Evolutionary conservation across 2,113 vertebrate genomes (phyloP).

Genomic region (Lutjanus erythropterus): DNA sequence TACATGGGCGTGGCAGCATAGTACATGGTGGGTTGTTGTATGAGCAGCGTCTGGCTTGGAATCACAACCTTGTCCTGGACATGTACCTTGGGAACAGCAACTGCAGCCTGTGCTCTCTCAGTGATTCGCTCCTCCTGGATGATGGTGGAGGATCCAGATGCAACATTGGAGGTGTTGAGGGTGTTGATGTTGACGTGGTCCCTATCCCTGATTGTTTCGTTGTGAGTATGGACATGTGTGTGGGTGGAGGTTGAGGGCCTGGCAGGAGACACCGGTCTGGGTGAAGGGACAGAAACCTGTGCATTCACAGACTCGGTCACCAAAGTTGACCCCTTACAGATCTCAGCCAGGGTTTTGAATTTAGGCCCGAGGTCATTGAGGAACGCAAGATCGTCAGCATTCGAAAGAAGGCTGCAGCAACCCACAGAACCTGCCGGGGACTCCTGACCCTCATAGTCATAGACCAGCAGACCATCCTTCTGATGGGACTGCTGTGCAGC

Average conservation of each 20-base stretch:
- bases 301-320: conserved; percentile 21
- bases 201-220: conserved; percentile 63
- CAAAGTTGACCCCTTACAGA: conserved; percentile 88
- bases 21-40: conserved; percentile 83
- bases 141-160: conserved; percentile 54
- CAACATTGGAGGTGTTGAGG: conserved; percentile 61
- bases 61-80: conserved; percentile 71
- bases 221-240: conserved; percentile 67
- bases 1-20: conserved; percentile 81
- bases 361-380: conserved; percentile 92
- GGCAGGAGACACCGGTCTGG: conserved; percentile 40
- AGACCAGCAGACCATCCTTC: conserved; percentile 85
- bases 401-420: conserved; percentile 91
- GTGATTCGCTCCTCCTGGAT: conserved; percentile 53
- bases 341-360: conserved; percentile 93
- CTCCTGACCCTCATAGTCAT: conserved; percentile 88
- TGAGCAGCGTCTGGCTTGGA: conserved; percentile 75
- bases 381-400: conserved; percentile 89
- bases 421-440: conserved; percentile 90
- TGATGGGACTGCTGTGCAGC: conserved; percentile 67
- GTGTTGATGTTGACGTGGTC: conserved; percentile 48
- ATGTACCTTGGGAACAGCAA: conserved; percentile 36
- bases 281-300: neutral
- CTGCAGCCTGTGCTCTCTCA: conserved; percentile 35
- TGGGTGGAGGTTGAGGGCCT: conserved; percentile 56